Evolutionary conservation across 2,113 vertebrate genomes (phyloP), one percentile per base, ranked within the genome.

Genomic region (Bufo gargarizans): DNA sequence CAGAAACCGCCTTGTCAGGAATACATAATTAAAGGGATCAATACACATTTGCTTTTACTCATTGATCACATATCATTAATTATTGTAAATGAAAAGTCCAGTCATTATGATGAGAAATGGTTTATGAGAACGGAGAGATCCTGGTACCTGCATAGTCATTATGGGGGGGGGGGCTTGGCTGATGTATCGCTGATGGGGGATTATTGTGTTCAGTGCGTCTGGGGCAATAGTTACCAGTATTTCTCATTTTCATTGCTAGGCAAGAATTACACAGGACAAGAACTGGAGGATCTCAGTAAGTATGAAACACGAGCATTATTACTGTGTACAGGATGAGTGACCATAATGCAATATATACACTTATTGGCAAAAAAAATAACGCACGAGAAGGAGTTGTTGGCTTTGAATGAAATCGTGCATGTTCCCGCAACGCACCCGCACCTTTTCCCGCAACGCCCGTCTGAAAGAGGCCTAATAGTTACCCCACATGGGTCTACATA

Each of bases 1-100:
- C 86, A 74, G 17, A 87, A 87, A 87, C 7, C 71, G 77, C 86
- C 77, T 49, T 16, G 65, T 87, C 86, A 87, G 86, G 77, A 59
- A 81, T 69, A 87, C 65, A 71, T 69, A 71, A 71, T 81, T 45
- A 87, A 72, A 81, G 56, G 65, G 81, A 87, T 87, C 86, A 87
- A 87, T 87, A 72, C 22, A 72, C 79, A 82, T 87, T 55, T 17
- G 33, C 86, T 79, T 87, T 81, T 87, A 53, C 63, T 47, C 16
- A 49, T n/a, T 82, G 77, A 87, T 81, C 17, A 43, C 65, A 22
- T 47, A 20, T 71, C 72, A 59, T 81, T 14, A 58, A 80, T 80
- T 87, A 33, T 49, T 56, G 17, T 53, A 45, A 49, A 81, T 81
- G 79, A 81, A 82, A 47, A 82, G 43, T 61, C 7, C 14, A 8